These are phyloP conservation scores for Moxostoma hubbsi DNA, from an alignment of 2,797 vertebrate species.

Conservation along the genomic window DNA sequence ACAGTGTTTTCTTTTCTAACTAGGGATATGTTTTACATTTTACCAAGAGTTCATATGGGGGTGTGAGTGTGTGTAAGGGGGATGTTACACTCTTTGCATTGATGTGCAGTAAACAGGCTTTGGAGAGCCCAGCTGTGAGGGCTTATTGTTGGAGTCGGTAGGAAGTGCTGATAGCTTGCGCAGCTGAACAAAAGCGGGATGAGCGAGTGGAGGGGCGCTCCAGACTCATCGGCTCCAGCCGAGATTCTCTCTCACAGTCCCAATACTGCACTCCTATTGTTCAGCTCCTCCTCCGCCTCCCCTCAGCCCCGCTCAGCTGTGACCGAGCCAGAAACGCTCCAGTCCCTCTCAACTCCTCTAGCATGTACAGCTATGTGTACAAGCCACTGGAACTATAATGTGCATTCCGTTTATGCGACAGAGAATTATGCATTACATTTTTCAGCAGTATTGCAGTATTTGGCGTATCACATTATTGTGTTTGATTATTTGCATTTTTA, in stretches of 20 bases:
- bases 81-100: conserved; percentile 70
- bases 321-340: conserved; percentile 70
- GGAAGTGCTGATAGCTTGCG: conserved; percentile 90
- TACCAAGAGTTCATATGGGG: conserved; percentile 50
- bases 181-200: conserved; percentile 90
- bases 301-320: conserved; percentile 74
- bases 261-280: conserved; percentile 84
- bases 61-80: conserved; percentile 44
- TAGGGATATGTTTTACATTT: conserved; percentile 84
- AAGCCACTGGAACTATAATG: conserved; percentile 57
- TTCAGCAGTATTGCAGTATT: background rate
- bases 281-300: conserved; percentile 72
- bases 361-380: conserved; percentile 64
- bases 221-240: conserved; percentile 88
- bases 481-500: background rate
- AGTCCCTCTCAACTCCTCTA: conserved; percentile 28
- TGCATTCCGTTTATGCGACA: background rate
- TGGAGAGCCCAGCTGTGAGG: conserved; percentile 87
- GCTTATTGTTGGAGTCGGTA: conserved; percentile 90
- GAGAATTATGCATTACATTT: background rate
- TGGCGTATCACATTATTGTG: background rate
- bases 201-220: conserved; percentile 84
- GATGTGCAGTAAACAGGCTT: conserved; percentile 88
- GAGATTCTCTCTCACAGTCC: conserved; percentile 89
- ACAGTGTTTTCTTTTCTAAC: background rate